phyloP scores from a whole-genome alignment of 2,888 invertebrate genomes.

The Halocaridina rubra region DNA sequence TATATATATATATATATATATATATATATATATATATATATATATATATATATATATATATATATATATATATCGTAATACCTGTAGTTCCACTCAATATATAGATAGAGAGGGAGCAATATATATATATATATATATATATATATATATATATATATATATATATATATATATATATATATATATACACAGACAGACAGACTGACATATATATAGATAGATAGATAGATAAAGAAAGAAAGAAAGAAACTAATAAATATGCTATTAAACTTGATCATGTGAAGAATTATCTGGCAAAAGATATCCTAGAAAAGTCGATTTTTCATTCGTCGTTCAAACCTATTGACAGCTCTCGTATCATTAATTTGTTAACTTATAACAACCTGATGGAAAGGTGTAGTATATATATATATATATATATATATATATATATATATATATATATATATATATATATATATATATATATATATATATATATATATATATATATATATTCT shows the following conservation, averaged over 20 bases:
- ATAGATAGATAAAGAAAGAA: too few relatives aligned
- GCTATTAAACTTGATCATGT: too few relatives aligned
- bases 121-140: constrained; percentile 2
- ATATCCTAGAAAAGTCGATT: too few relatives aligned
- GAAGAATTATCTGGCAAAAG: too few relatives aligned
- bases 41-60: not conserved
- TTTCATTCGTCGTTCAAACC: too few relatives aligned
- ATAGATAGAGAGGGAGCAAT: not conserved
- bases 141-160: not conserved
- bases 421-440: not conserved
- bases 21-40: not conserved
- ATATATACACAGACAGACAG: too few relatives aligned
- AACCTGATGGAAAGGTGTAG: not conserved
- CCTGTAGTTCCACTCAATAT: not conserved
- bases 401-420: not conserved
- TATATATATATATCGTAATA: not conserved
- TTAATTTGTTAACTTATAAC: too few relatives aligned
- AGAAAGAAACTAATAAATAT: not conserved
- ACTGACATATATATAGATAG: too few relatives aligned
- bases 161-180: not conserved
- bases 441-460: not conserved
- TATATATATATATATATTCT: not conserved
- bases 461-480: not conserved
- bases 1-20: constrained; percentile 17
- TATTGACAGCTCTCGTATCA: too few relatives aligned